Conservation (phyloP, 2,113 vertebrate species). For the Murina feae region DNA sequence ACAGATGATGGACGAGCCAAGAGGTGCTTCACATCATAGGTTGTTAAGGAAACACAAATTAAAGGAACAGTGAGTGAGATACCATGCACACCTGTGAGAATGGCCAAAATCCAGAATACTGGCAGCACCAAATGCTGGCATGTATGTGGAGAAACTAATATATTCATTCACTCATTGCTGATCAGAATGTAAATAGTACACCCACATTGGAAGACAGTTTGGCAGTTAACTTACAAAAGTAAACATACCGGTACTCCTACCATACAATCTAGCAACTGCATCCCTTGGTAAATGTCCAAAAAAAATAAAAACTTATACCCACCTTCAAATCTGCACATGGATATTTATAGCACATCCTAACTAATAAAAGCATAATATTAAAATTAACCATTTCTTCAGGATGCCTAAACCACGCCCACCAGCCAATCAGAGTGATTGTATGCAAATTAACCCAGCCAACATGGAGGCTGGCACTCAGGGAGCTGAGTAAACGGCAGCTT, state of each 20-base stretch:
- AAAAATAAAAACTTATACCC: background rate
- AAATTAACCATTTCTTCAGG: too few species aligned
- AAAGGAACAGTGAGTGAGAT: background rate
- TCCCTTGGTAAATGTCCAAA: background rate
- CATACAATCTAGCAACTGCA: background rate
- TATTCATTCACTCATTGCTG: background rate
- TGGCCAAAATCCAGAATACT: background rate
- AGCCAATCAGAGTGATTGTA: too few species aligned
- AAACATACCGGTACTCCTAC: background rate
- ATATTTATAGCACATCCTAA: background rate
- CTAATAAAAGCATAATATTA: too few species aligned
- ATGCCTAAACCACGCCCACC: too few species aligned
- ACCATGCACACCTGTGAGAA: background rate
- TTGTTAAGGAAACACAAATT: background rate
- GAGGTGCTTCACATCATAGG: background rate
- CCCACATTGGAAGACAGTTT: background rate
- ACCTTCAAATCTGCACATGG: background rate
- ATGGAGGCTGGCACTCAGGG: too few species aligned
- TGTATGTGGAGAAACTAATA: background rate
- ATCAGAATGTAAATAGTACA: background rate
- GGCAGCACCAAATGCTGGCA: background rate
- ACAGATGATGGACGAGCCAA: background rate
- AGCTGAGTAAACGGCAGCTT: too few species aligned
- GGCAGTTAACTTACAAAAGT: background rate
- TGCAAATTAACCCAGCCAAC: too few species aligned